Conservation (phyloP, 2,888 invertebrate species). For the Asteroscopus sphinx region DNA sequence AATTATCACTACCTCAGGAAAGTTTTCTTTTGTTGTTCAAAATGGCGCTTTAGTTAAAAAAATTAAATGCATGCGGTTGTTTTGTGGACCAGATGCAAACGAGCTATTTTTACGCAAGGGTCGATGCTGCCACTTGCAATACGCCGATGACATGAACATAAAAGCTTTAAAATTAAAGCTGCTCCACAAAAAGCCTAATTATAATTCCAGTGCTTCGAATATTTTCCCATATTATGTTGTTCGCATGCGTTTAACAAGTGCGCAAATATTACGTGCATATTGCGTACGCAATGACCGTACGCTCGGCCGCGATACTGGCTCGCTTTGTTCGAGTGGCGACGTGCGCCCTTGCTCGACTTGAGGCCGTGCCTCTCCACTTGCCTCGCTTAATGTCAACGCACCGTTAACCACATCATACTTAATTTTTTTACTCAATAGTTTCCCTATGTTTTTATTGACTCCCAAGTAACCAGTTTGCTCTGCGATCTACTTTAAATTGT, state of each 20-base stretch:
- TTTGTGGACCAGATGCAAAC: neutral
- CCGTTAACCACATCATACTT: constrained; percentile 58
- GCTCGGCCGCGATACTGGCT: constrained; percentile 34
- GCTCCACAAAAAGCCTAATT: neutral
- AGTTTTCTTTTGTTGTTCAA: neutral
- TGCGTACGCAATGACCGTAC: constrained; percentile 56
- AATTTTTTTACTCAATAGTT: constrained; percentile 56
- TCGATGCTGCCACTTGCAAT: neutral
- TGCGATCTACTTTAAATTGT: constrained; percentile 1
- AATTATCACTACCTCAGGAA: neutral
- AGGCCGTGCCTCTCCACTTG: constrained; percentile 78
- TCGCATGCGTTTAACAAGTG: constrained; percentile 35
- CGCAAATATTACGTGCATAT: constrained; percentile 58
- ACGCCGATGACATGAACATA: neutral
- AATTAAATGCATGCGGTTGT: neutral
- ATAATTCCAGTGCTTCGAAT: constrained; percentile 5
- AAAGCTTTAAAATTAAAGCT: neutral
- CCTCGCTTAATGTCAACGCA: constrained; percentile 77
- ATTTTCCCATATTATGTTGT: constrained; percentile 22
- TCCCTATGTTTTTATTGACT: constrained; percentile 50
- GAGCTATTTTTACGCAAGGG: neutral
- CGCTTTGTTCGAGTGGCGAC: constrained; percentile 60
- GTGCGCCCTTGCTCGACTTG: constrained; percentile 77
- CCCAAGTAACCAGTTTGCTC: constrained; percentile 43
- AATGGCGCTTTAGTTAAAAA: neutral